phyloP scores from a whole-genome alignment of 2,797 vertebrate species.

The Helarctos malayanus region DNA sequence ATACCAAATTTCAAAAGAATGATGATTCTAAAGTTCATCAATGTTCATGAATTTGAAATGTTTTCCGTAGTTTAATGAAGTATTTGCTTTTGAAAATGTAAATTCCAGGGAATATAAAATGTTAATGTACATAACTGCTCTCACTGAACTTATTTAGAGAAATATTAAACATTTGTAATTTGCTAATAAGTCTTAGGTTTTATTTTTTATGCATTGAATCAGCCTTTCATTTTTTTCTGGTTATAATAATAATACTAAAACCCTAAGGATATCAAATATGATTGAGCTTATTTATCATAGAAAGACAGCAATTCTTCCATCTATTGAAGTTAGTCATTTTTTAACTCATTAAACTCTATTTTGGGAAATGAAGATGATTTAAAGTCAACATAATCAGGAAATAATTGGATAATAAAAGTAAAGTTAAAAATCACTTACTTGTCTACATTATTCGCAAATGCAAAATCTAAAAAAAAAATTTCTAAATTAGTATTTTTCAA shows the following conservation, averaged over 20 bases:
- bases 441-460: constrained; percentile 85
- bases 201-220: constrained; percentile 43
- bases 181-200: constrained; percentile 53
- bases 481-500: constrained; percentile 71
- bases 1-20: constrained; percentile 47
- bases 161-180: constrained; percentile 65
- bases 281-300: constrained; percentile 34
- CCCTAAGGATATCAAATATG: constrained; percentile 15
- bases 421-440: constrained; percentile 86
- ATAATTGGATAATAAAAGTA: constrained; percentile 44
- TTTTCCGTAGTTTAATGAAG: constrained; percentile 56
- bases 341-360: constrained; percentile 56
- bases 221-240: constrained; percentile 25
- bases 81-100: constrained; percentile 70
- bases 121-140: constrained; percentile 45
- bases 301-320: constrained; percentile 23
- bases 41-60: constrained; percentile 70
- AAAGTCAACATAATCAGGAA: constrained; percentile 43
- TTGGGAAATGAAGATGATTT: constrained; percentile 44
- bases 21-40: constrained; percentile 52
- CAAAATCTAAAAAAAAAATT: constrained; percentile 84
- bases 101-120: constrained; percentile 67
- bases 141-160: constrained; percentile 44
- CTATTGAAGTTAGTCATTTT: constrained; percentile 32
- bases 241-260: constrained; percentile 61